Conservation (phyloP, 2,888 invertebrate species). For the Pyrgus malvae region DNA sequence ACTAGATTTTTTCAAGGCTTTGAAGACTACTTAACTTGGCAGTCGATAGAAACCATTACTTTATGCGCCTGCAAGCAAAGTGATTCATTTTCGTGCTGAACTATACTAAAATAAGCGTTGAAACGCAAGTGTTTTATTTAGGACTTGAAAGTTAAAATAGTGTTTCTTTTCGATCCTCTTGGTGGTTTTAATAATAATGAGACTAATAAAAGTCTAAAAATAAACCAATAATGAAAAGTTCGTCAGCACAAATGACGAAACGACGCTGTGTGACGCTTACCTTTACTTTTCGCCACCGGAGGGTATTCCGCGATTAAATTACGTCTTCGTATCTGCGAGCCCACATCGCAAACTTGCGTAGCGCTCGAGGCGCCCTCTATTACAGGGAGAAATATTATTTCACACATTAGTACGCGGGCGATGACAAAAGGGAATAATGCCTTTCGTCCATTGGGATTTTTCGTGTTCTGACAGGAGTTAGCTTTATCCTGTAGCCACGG, state of each 20-base stretch:
- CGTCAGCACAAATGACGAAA: slow-evolving; percentile 15
- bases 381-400: slow-evolving; percentile 61
- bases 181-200: no score
- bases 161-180: no score
- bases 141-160: no score
- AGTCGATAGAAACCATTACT: no score
- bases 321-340: slow-evolving; percentile 43
- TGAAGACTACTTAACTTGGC: no score
- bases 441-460: slow-evolving; percentile 40
- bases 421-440: slow-evolving; percentile 45
- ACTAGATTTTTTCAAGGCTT: no score
- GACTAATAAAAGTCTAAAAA: no score
- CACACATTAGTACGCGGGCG: slow-evolving; percentile 57
- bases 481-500: neutral
- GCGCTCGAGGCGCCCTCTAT: slow-evolving; percentile 55
- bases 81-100: slow-evolving; percentile 32
- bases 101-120: slow-evolving; percentile 31
- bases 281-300: slow-evolving; percentile 44
- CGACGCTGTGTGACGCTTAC: slow-evolving; percentile 27
- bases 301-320: slow-evolving; percentile 54
- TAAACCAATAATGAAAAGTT: no score
- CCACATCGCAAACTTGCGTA: slow-evolving; percentile 37
- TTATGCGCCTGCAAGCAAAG: slow-evolving; percentile 16
- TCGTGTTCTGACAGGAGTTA: slow-evolving; percentile 4
- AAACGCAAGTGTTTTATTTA: no score